A percentile compares a stretch with the other conserved stretches of the same genome.
Conservation (phyloP, 1,140 invertebrate species). For the Cyrtorhinus lividipennis region DNA sequence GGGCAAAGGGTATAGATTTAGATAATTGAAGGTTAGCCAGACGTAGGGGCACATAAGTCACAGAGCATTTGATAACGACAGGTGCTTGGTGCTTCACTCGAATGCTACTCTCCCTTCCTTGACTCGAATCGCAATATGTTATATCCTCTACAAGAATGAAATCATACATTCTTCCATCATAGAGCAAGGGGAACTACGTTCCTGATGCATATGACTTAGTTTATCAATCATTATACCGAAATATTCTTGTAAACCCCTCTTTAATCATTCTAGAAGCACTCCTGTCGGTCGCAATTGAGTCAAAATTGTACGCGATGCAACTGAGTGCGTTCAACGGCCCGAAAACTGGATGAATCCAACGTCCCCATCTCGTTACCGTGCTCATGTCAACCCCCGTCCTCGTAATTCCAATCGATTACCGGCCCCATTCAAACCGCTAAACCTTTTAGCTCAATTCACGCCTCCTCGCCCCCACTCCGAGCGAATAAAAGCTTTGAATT, state of each 20-base stretch:
- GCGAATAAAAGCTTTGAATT: conserved; percentile 1
- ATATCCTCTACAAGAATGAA: no score
- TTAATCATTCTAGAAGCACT: no score
- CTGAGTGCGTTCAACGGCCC: neutral
- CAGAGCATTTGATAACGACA: neutral
- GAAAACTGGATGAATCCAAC: neutral
- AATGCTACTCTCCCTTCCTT: no score
- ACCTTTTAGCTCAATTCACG: conserved; percentile 6
- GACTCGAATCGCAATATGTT: no score
- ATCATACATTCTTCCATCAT: no score
- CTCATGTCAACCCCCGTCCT: conserved; percentile 2
- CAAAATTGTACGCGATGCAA: no score
- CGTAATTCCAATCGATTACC: conserved; percentile 8
- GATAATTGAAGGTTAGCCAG: neutral
- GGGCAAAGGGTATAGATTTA: neutral
- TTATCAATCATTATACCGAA: no score
- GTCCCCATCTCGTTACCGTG: neutral
- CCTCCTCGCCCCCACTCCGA: conserved; percentile 1
- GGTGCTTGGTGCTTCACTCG: no score
- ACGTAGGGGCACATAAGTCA: neutral
- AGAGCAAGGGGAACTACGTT: no score
- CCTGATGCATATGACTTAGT: no score
- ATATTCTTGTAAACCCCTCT: no score
- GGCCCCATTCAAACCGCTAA: conserved; percentile 4
- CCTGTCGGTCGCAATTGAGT: no score